Base-by-base conservation (phyloP, 2,888 invertebrate genomes). In the Agriopis marginaria region DNA sequence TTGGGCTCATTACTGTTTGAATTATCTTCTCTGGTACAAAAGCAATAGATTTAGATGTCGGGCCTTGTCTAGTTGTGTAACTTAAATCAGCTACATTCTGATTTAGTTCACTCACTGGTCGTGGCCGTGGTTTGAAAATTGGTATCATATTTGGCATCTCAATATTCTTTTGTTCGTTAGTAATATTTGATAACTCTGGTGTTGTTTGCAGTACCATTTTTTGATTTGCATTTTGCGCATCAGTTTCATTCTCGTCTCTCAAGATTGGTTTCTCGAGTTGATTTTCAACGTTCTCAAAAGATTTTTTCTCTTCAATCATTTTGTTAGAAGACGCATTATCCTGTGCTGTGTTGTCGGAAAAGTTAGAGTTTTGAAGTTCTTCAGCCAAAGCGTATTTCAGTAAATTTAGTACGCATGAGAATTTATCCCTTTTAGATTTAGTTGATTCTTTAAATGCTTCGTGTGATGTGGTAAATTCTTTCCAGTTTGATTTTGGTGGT, bases 361-460 rank as follows among this genome's bases (percentile, higher is more conserved):
- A 11, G 7, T 55, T 49, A 6, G 63, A 50, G 7, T 56, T 69
- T 5, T 71, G 70, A 14, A 76, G 53, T 47, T 72, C 83, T 11
- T 82, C 79, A 2, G 77, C 62, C 2, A 83, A 70, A 7, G 82
- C 71, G 10, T 64, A 68, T 63, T 82, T 82, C 0, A 82, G 59
- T 12, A 80, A 65, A 53, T 78, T 81, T 0, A 76, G 56, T 7
- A 79, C 72, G n/a, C 82, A 79, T 0, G 68, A 71, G 0, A 83
- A 77, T 62, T 69, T 78, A 47, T 80, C 80, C 67, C 80, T 79
- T 55, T 77, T 82, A 3, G 75, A 60, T 59, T 68, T 71, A 0
- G 77, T 67, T 0, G 62, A 71, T 44, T 70, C 74, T 75, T 75
- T 79, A 0, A 77, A 68, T n/a, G 62, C 42, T 55, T 82, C 70